Base-by-base conservation (phyloP, 2,888 invertebrate genomes). In the Bibio marci region DNA sequence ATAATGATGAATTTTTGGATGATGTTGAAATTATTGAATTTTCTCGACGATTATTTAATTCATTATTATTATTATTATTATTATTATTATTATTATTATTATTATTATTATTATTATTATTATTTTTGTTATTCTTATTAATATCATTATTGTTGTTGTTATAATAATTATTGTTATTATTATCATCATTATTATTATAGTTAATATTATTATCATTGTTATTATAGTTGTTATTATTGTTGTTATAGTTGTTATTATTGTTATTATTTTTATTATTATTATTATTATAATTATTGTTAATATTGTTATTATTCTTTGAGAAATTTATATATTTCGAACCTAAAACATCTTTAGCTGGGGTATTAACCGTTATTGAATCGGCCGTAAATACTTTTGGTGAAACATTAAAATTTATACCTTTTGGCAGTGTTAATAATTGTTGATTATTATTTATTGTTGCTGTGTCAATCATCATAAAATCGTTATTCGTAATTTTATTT, bases 311-410 rank as follows among this genome's bases (percentile, higher is more conserved):
- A 62, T 73, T 58, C 44, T 70, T 73, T 37, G 75, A 70, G 49
- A 73, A 74, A 47, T 70, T 75, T 26, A 66, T 64, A 15, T 73
- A 64, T 51, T 73, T 71, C 8, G 73, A 71, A 0, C 80, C 81
- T 26, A 85, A 58, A 0, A 85, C 83, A 48, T 82, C 82, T 57
- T 77, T 81, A 0, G 85, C 83, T 1, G 85, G 83, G 4, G 80
- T 80, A 47, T 79, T 85, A 0, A 81, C 79, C 0, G 83, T 83
- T 8, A 80, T 58, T 7, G 78, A 73, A 51, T 81, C 82, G 0
- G 81, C 70, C 17, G 79, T 76, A 49, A 86, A 86, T 1, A 86
- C 83, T 63, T 86, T 86, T 0, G 85, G 85, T 0, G 70, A 62
- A 36, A 66, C 64, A 22, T 13, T 57, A 48, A 6, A 53, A 52